Conservation (phyloP, 2,888 invertebrate species). For the Drosophila subsilvestris region DNA sequence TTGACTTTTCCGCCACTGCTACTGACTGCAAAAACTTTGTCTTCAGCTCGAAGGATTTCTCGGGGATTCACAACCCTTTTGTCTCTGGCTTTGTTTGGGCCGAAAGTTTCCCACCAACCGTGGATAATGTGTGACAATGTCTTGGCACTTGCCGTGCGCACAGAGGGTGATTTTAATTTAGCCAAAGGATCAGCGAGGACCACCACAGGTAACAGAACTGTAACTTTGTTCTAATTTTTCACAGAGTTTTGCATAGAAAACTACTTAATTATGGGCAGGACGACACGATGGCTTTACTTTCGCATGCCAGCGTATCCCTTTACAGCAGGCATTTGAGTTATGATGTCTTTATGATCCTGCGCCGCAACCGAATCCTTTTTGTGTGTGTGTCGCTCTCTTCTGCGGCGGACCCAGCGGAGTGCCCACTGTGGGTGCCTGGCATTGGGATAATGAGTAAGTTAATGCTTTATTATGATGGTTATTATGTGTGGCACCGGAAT, state of each 20-base stretch:
- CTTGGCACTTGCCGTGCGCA: slow-evolving; percentile 68
- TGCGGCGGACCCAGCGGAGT: background rate
- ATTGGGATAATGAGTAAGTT: slow-evolving; percentile 68
- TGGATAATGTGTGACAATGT: slow-evolving; percentile 69
- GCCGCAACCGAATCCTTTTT: slow-evolving; percentile 68
- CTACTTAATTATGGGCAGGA: slow-evolving; percentile 74
- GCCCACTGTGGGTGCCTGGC: background rate
- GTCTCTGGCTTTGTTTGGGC: slow-evolving; percentile 32
- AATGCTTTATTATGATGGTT: slow-evolving; percentile 76
- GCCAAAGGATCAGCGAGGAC: slow-evolving; percentile 20
- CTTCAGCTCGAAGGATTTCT: slow-evolving; percentile 12
- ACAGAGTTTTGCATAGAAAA: slow-evolving; percentile 76
- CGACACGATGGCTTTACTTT: slow-evolving; percentile 1
- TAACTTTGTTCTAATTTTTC: slow-evolving; percentile 63
- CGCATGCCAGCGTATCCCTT: slow-evolving; percentile 56
- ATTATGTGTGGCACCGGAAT: slow-evolving; percentile 59
- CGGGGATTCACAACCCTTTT: slow-evolving; percentile 35
- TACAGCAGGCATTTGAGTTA: slow-evolving; percentile 71
- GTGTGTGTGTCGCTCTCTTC: slow-evolving; percentile 26
- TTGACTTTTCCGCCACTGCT: background rate
- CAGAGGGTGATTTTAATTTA: slow-evolving; percentile 78
- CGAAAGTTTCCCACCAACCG: slow-evolving; percentile 18
- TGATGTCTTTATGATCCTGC: slow-evolving; percentile 80
- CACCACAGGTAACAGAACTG: slow-evolving; percentile 10
- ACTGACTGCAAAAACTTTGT: slow-evolving; percentile 35